Evolutionary conservation across 35 echinoderm and acorn worm species (phyloP).

Genomic region (Ophiothrix spiculata): DNA sequence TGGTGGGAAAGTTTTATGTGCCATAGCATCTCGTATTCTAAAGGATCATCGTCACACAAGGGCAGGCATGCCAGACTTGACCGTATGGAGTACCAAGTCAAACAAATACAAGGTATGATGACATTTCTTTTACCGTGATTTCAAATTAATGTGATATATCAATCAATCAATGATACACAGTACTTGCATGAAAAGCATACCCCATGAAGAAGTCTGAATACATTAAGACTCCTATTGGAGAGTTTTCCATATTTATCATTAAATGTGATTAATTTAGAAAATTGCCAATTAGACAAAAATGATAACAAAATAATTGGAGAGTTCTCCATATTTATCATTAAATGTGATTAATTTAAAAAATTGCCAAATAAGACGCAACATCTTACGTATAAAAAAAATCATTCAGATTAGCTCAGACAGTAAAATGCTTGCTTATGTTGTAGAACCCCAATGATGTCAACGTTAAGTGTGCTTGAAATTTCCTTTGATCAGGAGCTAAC

Average conservation of each 20-base stretch:
- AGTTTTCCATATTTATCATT: not conserved
- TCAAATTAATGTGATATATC: too few relatives aligned
- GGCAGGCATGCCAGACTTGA: slow-evolving; percentile 84
- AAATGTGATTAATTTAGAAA: not conserved
- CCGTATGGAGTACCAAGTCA: slow-evolving; percentile 71
- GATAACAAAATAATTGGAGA: too few relatives aligned
- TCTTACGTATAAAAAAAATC: too few relatives aligned
- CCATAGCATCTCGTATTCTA: slow-evolving; percentile 56
- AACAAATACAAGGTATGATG: slow-evolving; percentile 68
- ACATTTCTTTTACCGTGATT: not conserved
- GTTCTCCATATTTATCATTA: not conserved
- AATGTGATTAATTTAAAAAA: not conserved
- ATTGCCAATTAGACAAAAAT: not conserved
- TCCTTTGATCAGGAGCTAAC: too few relatives aligned
- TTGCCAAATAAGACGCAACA: too few relatives aligned
- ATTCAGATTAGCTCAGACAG: too few relatives aligned
- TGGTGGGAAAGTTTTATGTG: slow-evolving; percentile 65
- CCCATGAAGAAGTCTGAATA: not conserved
- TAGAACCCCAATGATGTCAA: too few relatives aligned
- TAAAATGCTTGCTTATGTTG: too few relatives aligned
- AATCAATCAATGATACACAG: too few relatives aligned
- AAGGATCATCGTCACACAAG: slow-evolving; percentile 73
- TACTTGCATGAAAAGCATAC: not conserved
- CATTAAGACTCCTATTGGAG: not conserved
- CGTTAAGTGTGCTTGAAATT: too few relatives aligned